Evolutionary conservation across 1,140 invertebrate genomes (phyloP), one percentile per base, ranked within the genome.

Genomic region (Drosophila cardini): DNA sequence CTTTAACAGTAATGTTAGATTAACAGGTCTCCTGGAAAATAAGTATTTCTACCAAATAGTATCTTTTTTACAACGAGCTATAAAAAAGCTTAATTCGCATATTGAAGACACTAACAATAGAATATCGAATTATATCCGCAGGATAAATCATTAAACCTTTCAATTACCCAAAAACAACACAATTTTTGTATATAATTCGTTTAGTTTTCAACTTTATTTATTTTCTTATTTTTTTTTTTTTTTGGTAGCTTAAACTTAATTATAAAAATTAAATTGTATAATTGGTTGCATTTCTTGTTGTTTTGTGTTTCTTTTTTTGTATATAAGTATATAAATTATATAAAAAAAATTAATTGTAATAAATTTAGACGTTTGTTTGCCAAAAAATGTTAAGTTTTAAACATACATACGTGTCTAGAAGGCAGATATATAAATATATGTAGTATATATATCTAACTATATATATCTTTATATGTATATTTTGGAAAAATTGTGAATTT

Each of bases 401-500:
- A 55, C 50, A 50, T 48, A 53, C 30, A 56, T 50, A 50, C 46
- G 30, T 50, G 21, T 50, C 46, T 50, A 50, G 18, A 48, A 48
- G 45, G 45, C 45, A 18, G 45, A 48, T n/a, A 48, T 16, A 21
- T 30, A 30, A 7, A 50, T 26, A 50, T 30, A 50, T 30, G 21
- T 26, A 11, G 9, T 48, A 38, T 45, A 43, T 46, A 32, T 53
- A 34, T 40, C 15, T 57, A 46, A 26, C 4, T 62, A 38, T 48
- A 43, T 48, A 46, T 64, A 57, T 36, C 11, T 52, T 40, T 52
- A 63, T 7, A 26, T 63, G 42, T 50, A 50, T 36, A 42, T 43
- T 40, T 58, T 72, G 62, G 53, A 72, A 72, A 67, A 42, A 43
- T 72, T 72, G 62, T 58, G 62, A 36, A 67, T 58, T 67, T 67